Base-by-base conservation (phyloP, 2,888 invertebrate species). In the Eueremaeus valkanovi region DNA sequence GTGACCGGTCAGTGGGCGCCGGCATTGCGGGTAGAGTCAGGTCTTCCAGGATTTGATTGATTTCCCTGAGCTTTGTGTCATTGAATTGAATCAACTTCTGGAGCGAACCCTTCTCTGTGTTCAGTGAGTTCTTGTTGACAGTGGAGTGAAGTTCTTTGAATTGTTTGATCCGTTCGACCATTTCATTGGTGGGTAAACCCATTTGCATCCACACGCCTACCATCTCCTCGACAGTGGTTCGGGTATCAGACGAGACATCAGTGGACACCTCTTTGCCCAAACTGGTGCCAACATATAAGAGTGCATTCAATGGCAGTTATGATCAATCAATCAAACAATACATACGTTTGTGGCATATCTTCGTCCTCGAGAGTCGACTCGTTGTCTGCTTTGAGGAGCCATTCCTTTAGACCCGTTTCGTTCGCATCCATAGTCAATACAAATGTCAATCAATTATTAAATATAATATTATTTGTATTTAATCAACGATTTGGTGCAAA, bases 11-110 rank as follows among this genome's bases (percentile, higher is more conserved):
- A 24, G 5, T 51, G 3, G 66, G 58, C 27, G 72, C n/a, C 0
- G n/a, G 16, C 21, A 70, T 76, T 9, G 73, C 16, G 11, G 68
- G 61, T 29, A 75, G 55, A 18, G 58, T 61, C 29, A 77, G 49
- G 42, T 76, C 75, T 0, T 2, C 24, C 8, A 73, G 51, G n/a
- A 77, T 75, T 29, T 42, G 24, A 49, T 75, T 73, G 5, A 77
- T 73, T 66, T 77, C 66, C 3, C 51, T 51, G 0, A 76, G 31
- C 42, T 73, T 49, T 31, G 33, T n/a, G 18, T 73, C 58, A 1
- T 68, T 61, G 73, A 51, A 73, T 24, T 75, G 45, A n/a, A 40
- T 51, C 0, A 55, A 45, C 33, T 68, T 31, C 18, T 76, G 21
- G 9, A 31, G 29, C 1, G 29, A 27, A 1, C 40, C 31, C 16